Conservation (phyloP, 1,140 invertebrate genomes). For the Macrosteles quadrilineatus region DNA sequence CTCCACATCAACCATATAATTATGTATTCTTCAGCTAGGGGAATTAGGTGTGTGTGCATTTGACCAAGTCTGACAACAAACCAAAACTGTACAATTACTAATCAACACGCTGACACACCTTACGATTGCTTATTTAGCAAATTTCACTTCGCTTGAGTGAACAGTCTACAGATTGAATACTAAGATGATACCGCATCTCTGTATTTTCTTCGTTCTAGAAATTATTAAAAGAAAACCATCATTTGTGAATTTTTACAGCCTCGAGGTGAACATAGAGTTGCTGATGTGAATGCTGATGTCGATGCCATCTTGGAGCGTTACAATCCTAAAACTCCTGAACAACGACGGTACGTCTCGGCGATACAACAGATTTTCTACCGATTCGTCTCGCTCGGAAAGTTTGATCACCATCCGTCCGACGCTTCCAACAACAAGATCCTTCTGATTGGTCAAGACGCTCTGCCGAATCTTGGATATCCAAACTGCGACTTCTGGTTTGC, state of each 20-base stretch:
- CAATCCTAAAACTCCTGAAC: conserved; percentile 65
- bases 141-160: too few species aligned
- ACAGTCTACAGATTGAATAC: too few species aligned
- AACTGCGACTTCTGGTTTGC: conserved; percentile 75
- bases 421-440: conserved; percentile 46
- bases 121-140: too few species aligned
- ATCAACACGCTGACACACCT: too few species aligned
- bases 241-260: conserved; percentile 51
- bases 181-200: too few species aligned
- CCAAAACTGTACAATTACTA: too few species aligned
- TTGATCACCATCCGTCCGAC: conserved; percentile 57
- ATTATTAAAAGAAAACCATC: too few species aligned
- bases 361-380: conserved; percentile 82
- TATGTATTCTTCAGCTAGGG: too few species aligned
- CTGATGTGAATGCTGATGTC: conserved; percentile 67
- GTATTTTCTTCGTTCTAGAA: too few species aligned
- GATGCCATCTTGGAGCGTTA: conserved; percentile 77
- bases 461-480: conserved; percentile 61
- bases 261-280: conserved; percentile 51
- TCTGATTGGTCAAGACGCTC: conserved; percentile 67
- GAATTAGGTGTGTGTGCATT: too few species aligned
- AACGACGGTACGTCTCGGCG: conserved; percentile 70
- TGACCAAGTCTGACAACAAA: too few species aligned
- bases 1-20: too few species aligned
- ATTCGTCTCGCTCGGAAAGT: conserved; percentile 70